phyloP scores from a whole-genome alignment of 2,888 invertebrate genomes.

The Thysanoteuthis rhombus region DNA sequence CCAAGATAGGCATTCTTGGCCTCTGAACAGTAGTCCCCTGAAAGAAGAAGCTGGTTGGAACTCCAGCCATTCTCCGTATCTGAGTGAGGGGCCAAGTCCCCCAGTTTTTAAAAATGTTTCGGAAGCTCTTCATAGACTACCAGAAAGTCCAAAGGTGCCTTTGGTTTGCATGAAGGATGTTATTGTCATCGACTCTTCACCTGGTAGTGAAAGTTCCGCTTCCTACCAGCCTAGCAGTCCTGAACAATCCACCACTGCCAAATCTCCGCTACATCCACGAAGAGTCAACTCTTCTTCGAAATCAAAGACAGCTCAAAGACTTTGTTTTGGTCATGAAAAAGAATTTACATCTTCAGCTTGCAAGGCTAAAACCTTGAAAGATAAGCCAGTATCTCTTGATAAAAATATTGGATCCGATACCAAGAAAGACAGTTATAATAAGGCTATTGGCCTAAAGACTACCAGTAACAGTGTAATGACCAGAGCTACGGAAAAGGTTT shows the following conservation, averaged over 20 bases:
- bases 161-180: constrained; percentile 31
- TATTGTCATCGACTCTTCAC: neutral
- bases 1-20: neutral
- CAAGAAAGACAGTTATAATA: neutral
- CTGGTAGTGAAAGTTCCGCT: neutral
- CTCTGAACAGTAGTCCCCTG: neutral
- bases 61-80: neutral
- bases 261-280: neutral
- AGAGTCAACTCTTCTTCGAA: neutral
- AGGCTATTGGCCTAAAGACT: neutral
- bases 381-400: neutral
- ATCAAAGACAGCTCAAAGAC: constrained; percentile 17
- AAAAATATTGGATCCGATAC: neutral
- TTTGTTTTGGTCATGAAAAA: constrained; percentile 17
- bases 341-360: neutral
- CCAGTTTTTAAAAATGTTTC: constrained; percentile 28
- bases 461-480: neutral
- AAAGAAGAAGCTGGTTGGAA: neutral
- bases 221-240: neutral
- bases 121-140: constrained; percentile 18
- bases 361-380: neutral
- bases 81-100: constrained; percentile 1
- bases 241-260: neutral
- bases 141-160: constrained; percentile 26
- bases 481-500: neutral